Evolutionary conservation across 1,140 invertebrate genomes (phyloP).

Genomic region (Pygmarrhopalites habei): DNA sequence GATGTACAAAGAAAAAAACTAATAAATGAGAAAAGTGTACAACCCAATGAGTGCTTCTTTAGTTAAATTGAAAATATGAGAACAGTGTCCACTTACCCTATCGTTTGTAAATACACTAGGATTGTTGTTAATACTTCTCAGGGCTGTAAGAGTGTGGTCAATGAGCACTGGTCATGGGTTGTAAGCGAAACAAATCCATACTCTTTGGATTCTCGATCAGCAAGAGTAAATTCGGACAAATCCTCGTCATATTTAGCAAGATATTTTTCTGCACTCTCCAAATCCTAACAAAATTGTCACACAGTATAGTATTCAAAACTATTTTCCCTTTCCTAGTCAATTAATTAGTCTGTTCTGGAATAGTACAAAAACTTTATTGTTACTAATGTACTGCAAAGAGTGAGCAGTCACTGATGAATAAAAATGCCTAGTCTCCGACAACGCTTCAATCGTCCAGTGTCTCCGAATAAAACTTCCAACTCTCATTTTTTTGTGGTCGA

Average conservation of each 20-base stretch:
- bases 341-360: no score
- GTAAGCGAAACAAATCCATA: slow-evolving; percentile 88
- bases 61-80: no score
- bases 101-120: slow-evolving; percentile 74
- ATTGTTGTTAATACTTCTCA: slow-evolving; percentile 87
- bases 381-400: no score
- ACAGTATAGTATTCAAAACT: background rate
- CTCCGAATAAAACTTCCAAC: slow-evolving; percentile 36
- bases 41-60: no score
- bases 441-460: slow-evolving; percentile 34
- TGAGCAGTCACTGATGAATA: no score
- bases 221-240: slow-evolving; percentile 55
- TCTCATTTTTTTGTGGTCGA: slow-evolving; percentile 22
- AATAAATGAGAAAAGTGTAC: no score
- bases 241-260: slow-evolving; percentile 53
- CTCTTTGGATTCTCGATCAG: slow-evolving; percentile 71
- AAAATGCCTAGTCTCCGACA: no score
- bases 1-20: no score
- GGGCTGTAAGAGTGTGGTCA: slow-evolving; percentile 72
- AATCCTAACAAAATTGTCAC: no score
- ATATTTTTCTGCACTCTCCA: slow-evolving; percentile 57
- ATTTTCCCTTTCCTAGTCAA: no score
- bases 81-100: slow-evolving; percentile 55
- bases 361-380: no score
- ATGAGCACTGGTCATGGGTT: no score